Evolutionary conservation across 2,113 vertebrate genomes (phyloP), one percentile per base, ranked within the genome.

Genomic region (Shinisaurus crocodilurus): DNA sequence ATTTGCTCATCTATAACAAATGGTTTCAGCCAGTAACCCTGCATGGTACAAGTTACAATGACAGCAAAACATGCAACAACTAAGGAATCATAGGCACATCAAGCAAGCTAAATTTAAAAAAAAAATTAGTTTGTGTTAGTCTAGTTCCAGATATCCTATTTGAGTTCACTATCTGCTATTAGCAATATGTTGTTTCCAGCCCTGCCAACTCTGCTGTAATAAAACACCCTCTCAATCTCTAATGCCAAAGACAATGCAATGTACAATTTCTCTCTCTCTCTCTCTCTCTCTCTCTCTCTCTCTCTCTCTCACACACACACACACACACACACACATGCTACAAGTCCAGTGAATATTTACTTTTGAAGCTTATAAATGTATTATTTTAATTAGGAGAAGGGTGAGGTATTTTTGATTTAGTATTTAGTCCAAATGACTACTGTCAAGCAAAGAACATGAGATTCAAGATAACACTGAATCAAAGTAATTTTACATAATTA

Each of bases 381-480:
- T 20, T 45, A 84, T 69, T 85, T 85, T 18, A 45, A 69, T 32
- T n/a, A 3, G 50, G 18, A 54, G 50, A 27, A 7, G 25, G 16
- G 6, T 20, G 29, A 18, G 20, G 12, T 29, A 29, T 29, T 65
- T 83, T 13, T 3, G 74, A 25, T 5, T 29, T n/a, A n/a, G n/a
- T n/a, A n/a, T n/a, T n/a, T n/a, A n/a, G 27, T 50, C 1, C 1
- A 0, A 43, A 5, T 12, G 7, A 23, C 76, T 0, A 23, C 89
- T 74, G 88, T 34, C 13, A 23, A 18, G 1, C 23, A 3, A 82
- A 40, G 67, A 2, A 7, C 0, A 0, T 0, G 3, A 18, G 75
- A 63, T 48, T 74, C 85, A 12, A 2, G 13, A 67, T 23, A 34
- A 40, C 40, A 1, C 1, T 2, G 27, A 6, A 12, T 1, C 80